These are phyloP conservation scores for Caracal caracal DNA, from an alignment of 2,113 vertebrate species.

Conservation along the genomic window DNA sequence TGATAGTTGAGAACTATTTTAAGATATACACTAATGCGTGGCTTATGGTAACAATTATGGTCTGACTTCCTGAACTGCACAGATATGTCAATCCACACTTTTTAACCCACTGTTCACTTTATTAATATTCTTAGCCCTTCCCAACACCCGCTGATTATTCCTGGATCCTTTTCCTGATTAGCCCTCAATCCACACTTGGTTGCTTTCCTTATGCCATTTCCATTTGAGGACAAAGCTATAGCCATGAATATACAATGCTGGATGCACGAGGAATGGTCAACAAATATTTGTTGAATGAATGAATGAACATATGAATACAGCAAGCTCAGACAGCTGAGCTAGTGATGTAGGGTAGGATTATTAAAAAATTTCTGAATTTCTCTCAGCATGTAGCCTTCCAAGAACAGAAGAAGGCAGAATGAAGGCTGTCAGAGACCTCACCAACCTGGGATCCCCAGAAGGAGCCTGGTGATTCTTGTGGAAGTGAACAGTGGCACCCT, in stretches of 20 bases:
- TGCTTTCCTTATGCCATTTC: background rate
- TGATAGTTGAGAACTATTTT: slow-evolving; percentile 53
- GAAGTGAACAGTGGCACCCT: background rate
- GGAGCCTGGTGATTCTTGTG: background rate
- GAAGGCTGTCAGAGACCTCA: background rate
- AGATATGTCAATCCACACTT: background rate
- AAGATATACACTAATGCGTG: slow-evolving; percentile 26
- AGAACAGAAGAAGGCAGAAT: background rate
- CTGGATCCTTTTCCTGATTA: background rate
- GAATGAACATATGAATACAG: background rate
- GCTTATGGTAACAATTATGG: slow-evolving; percentile 28
- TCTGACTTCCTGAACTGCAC: background rate
- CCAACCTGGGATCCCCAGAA: background rate
- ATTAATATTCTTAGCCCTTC: background rate
- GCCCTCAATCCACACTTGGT: background rate
- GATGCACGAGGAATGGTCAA: background rate
- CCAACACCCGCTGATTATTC: background rate
- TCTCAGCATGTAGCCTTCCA: background rate
- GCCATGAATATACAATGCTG: background rate
- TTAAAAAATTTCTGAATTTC: background rate
- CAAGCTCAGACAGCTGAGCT: background rate
- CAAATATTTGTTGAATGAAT: background rate
- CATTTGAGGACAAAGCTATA: background rate
- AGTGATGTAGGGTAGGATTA: background rate
- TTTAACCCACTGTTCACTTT: background rate